Evolutionary conservation across 2,113 vertebrate species (phyloP).

Genomic region (Burhinus oedicnemus): DNA sequence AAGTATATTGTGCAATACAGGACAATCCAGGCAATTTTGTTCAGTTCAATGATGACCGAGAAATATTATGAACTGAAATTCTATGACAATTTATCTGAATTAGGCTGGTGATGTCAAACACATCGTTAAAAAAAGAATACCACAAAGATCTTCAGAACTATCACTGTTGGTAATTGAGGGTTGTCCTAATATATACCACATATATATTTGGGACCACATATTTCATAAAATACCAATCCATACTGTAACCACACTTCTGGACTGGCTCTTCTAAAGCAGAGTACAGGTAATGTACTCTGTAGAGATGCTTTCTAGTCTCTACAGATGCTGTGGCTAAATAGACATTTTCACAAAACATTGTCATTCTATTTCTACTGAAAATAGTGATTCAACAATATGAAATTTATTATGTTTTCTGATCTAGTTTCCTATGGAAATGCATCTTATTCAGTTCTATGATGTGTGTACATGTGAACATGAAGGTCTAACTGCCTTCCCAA

Average conservation of each 20-base stretch:
- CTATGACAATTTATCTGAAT: background rate
- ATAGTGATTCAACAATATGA: background rate
- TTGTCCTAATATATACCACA: background rate
- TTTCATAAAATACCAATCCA: background rate
- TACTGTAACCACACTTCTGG: background rate
- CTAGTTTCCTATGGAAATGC: background rate
- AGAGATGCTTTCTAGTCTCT: background rate
- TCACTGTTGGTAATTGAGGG: background rate
- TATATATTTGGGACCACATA: background rate
- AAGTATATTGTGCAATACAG: background rate
- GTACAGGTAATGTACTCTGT: background rate
- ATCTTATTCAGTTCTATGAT: background rate
- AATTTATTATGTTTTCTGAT: background rate
- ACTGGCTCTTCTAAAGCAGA: background rate
- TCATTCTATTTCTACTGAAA: background rate
- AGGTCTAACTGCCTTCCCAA: background rate
- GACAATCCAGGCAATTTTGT: background rate
- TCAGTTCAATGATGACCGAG: background rate
- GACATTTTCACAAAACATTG: background rate
- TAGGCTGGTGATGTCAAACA: background rate
- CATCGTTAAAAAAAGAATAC: background rate
- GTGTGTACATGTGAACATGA: background rate
- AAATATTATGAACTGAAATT: background rate
- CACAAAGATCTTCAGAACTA: background rate
- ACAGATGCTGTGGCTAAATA: background rate